A percentile compares a stretch with the other conserved stretches of the same genome.
Evolutionary conservation across 1,140 invertebrate species (phyloP).

Genomic region (Archegozetes longisetosus): DNA sequence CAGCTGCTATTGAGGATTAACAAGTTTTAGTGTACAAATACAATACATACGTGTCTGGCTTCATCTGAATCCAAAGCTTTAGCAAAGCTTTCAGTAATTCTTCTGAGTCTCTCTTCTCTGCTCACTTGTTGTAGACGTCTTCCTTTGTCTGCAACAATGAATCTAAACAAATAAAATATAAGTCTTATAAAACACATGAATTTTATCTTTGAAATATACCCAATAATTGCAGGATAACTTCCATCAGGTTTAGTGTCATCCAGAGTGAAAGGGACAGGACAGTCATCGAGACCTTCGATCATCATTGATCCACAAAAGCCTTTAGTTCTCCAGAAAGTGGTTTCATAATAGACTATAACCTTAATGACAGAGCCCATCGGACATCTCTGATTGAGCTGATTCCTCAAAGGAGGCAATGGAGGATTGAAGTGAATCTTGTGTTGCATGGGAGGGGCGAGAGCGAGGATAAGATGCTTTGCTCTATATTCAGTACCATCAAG

Average conservation of each 20-base stretch:
- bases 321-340: constrained; percentile 28
- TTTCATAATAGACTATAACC: constrained; percentile 28
- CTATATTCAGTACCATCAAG: constrained; percentile 19
- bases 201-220: constrained; percentile 15
- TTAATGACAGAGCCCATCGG: constrained; percentile 32
- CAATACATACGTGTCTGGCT: too few relatives aligned
- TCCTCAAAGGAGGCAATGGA: constrained; percentile 23
- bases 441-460: constrained; percentile 26
- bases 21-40: too few relatives aligned
- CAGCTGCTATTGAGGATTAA: too few relatives aligned
- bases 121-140: constrained; percentile 22
- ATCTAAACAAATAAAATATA: neutral
- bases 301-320: constrained; percentile 18
- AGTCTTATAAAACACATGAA: neutral
- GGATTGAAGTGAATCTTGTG: constrained; percentile 29
- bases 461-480: constrained; percentile 27
- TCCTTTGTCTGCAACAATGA: constrained; percentile 22
- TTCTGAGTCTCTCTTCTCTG: constrained; percentile 1
- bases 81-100: constrained; percentile 7
- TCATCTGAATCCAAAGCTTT: constrained; percentile 10
- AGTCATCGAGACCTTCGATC: too few relatives aligned
- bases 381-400: constrained; percentile 28
- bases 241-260: constrained; percentile 30
- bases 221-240: constrained; percentile 27
- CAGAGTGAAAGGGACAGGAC: constrained; percentile 22